Conservation (phyloP, 2,113 vertebrate genomes). For the Tringa solitaria region DNA sequence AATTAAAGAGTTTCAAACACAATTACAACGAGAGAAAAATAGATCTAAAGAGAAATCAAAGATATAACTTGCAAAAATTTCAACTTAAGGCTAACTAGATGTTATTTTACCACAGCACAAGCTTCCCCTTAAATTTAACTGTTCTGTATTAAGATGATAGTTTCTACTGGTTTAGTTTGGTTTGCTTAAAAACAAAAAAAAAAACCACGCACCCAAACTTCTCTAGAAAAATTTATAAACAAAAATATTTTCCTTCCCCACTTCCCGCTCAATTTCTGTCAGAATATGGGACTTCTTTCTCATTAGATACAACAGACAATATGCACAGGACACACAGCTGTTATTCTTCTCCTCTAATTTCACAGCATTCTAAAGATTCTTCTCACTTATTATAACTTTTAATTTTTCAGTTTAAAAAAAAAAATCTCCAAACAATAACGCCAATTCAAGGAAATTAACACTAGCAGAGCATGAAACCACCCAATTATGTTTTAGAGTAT, state of each 20-base stretch:
- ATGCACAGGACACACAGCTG: neutral
- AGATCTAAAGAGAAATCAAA: neutral
- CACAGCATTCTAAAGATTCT: neutral
- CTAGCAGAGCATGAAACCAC: neutral
- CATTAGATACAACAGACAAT: neutral
- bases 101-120: neutral
- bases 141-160: neutral
- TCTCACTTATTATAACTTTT: rapidly evolving
- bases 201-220: neutral
- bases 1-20: neutral
- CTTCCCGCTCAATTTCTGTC: neutral
- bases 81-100: neutral
- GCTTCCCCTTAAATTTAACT: neutral
- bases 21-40: neutral
- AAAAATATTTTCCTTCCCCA: neutral
- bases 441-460: neutral
- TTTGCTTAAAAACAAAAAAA: neutral
- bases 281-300: neutral
- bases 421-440: neutral
- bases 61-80: neutral
- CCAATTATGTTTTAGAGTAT: neutral
- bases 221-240: neutral
- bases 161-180: neutral
- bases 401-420: neutral
- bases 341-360: neutral